Conservation (phyloP, 2,113 vertebrate genomes). For the Datnioides undecimradiatus region DNA sequence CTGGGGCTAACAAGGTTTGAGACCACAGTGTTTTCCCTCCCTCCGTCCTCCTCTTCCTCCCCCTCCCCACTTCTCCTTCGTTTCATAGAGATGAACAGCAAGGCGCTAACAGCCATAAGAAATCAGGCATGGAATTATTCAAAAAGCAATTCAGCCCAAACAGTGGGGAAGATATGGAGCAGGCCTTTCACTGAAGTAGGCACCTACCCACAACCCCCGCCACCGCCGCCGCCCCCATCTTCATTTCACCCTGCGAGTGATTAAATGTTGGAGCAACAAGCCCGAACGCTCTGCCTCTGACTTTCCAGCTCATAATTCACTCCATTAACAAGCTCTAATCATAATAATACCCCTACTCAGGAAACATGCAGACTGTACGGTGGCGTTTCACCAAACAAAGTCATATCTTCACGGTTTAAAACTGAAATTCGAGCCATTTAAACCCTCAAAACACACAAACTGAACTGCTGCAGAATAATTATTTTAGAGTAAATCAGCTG, state of each 20-base stretch:
- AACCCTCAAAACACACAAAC: too few relatives aligned
- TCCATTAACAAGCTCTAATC: slow-evolving; percentile 25
- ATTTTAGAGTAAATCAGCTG: not conserved
- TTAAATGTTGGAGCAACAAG: slow-evolving; percentile 20
- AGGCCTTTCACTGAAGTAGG: slow-evolving; percentile 37
- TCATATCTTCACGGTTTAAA: not conserved
- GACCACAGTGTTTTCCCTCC: slow-evolving; percentile 16
- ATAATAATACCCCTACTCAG: not conserved
- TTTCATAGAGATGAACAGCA: slow-evolving; percentile 56
- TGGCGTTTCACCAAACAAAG: not conserved
- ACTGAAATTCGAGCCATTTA: not conserved
- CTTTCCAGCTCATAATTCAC: slow-evolving; percentile 9
- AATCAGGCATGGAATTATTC: slow-evolving; percentile 79
- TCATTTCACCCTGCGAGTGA: slow-evolving; percentile 33
- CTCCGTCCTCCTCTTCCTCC: not conserved
- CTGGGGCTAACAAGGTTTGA: slow-evolving; percentile 51
- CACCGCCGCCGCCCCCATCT: too few relatives aligned
- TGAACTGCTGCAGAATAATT: not conserved
- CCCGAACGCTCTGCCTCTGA: slow-evolving; percentile 8
- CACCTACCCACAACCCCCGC: slow-evolving; percentile 25
- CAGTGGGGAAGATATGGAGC: slow-evolving; percentile 68
- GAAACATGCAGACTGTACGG: not conserved
- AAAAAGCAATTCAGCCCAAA: slow-evolving; percentile 74
- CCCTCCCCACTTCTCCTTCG: not conserved
- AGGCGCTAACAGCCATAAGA: slow-evolving; percentile 71